These are phyloP conservation scores for Geotrypetes seraphini DNA, from an alignment of 2,797 vertebrate species.

Conservation along the genomic window DNA sequence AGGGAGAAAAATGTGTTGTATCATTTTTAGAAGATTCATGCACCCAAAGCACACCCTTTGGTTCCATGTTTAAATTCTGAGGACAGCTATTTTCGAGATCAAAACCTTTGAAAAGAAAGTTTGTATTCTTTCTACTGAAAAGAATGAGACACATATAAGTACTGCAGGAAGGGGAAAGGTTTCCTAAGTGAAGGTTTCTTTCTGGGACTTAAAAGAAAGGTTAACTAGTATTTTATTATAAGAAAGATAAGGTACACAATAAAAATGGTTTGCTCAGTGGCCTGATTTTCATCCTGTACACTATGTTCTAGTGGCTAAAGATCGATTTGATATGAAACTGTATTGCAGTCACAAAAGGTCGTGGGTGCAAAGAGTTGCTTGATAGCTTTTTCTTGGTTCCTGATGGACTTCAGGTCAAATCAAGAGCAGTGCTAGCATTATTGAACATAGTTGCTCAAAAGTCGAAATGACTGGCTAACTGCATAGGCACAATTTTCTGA, in stretches of 20 bases:
- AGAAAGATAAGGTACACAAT: conserved; percentile 1
- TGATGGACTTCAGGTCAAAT: neutral
- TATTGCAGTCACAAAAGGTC: neutral
- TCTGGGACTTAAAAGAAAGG: neutral
- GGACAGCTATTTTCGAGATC: neutral
- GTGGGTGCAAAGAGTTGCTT: neutral
- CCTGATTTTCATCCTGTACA: neutral
- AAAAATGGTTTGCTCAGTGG: neutral
- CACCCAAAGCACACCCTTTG: too few species aligned
- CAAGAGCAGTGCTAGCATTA: neutral
- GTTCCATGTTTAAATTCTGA: too few species aligned
- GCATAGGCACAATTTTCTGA: too few species aligned
- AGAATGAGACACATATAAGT: too few species aligned
- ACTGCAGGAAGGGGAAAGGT: too few species aligned
- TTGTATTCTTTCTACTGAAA: too few species aligned
- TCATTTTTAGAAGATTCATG: too few species aligned
- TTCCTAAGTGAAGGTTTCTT: neutral
- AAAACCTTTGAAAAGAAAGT: too few species aligned
- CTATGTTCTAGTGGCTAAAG: neutral
- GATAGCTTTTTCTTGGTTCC: neutral
- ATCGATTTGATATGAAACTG: neutral
- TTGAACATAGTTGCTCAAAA: neutral
- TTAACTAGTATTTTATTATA: neutral
- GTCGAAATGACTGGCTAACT: neutral
- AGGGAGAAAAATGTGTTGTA: too few species aligned